Base-by-base conservation (phyloP, 2,888 invertebrate species). In the Drosophila niveifrons region DNA sequence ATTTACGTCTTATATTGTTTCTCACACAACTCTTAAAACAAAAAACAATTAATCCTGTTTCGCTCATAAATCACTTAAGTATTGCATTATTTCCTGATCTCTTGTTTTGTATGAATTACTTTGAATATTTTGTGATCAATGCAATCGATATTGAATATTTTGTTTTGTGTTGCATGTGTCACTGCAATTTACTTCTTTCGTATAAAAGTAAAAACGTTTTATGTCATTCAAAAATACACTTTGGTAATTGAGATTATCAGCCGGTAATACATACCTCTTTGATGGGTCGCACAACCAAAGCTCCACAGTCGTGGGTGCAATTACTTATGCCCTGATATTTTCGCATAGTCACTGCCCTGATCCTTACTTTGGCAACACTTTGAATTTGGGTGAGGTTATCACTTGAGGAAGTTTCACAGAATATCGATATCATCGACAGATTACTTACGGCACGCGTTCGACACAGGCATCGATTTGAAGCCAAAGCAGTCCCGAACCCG, bases 381-480 rank as follows among this genome's bases (percentile, higher is more conserved):
- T n/a, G 56, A 53, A 55, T 39, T 11, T 13, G 11, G 7, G 4
- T 56, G n/a, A 17, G n/a, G 7, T 43, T 31, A 18, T 39, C 17
- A 34, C 10, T 43, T 31, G 10, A 31, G 10, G 1, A 23, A 2
- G 44, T 6, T 3, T 52, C 17, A 55, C 29, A 55, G 11, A 23
- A 9, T 23, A 23, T 13, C 15, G 1, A 29, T 3, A 44, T 17
- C 1, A 23, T 46, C 13, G 10, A 9, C 10, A 34, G 10, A 10
- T 4, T 11, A 87, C 91, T 92, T 85, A 91, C 91, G 90, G 89
- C 59, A 86, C 79, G 55, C 78, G 75, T 44, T 91, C 88, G 0
- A 84, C 86, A 66, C 91, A 91, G 31, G 75, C 78, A 58, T 78
- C 63, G 11, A 56, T 39, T 44, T 68, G 46, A 28, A 41, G 47